phyloP scores from a whole-genome alignment of 2,113 vertebrate species.

The Vidua macroura region DNA sequence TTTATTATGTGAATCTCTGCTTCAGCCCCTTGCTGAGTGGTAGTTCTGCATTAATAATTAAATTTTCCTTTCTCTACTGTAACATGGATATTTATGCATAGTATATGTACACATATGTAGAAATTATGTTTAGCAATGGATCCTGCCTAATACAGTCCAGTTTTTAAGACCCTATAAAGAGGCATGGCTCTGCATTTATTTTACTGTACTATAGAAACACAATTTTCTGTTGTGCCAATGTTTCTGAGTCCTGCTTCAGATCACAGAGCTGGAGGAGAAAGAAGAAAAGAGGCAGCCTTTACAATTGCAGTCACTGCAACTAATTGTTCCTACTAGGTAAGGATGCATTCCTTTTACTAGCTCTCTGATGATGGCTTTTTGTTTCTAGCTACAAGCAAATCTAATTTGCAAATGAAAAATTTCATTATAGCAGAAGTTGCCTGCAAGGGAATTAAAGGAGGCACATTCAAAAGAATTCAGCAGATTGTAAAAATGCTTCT shows the following conservation, averaged over 20 bases:
- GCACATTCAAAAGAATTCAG: constrained; percentile 38
- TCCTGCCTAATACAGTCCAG: not conserved
- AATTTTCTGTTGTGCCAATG: not conserved
- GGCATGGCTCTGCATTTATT: not conserved
- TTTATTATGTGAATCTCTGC: not conserved
- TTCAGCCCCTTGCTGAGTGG: not conserved
- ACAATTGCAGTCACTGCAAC: constrained; percentile 43
- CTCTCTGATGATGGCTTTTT: constrained; percentile 64
- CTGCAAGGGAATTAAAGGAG: constrained; percentile 65
- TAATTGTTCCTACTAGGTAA: constrained; percentile 68
- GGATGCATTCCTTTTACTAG: constrained; percentile 56
- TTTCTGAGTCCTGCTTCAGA: not conserved
- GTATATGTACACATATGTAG: not conserved
- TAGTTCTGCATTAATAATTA: not conserved
- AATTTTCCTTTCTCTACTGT: not conserved
- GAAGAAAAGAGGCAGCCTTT: constrained; percentile 35
- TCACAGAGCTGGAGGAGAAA: not conserved
- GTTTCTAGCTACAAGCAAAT: constrained; percentile 69
- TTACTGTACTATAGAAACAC: not conserved
- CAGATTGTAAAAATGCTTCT: constrained; percentile 31
- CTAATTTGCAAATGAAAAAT: constrained; percentile 77
- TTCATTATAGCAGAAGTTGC: constrained; percentile 62
- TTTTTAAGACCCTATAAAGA: not conserved
- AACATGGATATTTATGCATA: not conserved
- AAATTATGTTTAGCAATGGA: not conserved